These are phyloP conservation scores for Glaucomys volans DNA, from an alignment of 2,113 vertebrate species.

Conservation along the genomic window DNA sequence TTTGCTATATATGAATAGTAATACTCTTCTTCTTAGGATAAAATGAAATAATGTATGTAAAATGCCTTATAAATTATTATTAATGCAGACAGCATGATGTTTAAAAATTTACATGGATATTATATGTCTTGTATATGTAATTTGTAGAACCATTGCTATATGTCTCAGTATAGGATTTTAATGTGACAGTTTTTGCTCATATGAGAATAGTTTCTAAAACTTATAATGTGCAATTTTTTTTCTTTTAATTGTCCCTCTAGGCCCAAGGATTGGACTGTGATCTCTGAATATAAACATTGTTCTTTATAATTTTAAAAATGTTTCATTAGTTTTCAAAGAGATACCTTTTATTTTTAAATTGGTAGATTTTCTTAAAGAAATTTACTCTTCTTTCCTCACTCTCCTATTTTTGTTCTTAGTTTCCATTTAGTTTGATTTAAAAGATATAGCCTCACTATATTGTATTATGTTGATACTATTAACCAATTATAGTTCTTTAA, in stretches of 20 bases:
- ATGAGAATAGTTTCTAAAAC: constrained; percentile 53
- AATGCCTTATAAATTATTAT: constrained; percentile 5
- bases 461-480: constrained; percentile 5
- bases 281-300: constrained; percentile 67
- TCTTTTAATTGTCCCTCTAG: constrained; percentile 60
- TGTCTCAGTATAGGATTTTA: constrained; percentile 63
- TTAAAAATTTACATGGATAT: constrained; percentile 35
- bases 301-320: constrained; percentile 29
- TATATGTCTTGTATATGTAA: not conserved
- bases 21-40: not conserved
- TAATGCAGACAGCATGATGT: not conserved
- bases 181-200: constrained; percentile 26
- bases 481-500: not conserved
- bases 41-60: constrained; percentile 3
- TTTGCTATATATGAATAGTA: not conserved
- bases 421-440: not conserved
- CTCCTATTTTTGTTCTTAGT: not conserved
- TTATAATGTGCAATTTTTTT: not conserved
- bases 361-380: not conserved
- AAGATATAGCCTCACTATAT: not conserved
- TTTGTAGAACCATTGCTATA: constrained; percentile 36
- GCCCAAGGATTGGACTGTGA: not conserved
- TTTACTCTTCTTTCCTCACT: not conserved
- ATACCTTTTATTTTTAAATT: not conserved
- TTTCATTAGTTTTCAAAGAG: not conserved